Percentiles rank a stretch among this genome's conserved stretches.
Conservation (phyloP, 2,113 vertebrate genomes). For the Lamprotornis superbus region DNA sequence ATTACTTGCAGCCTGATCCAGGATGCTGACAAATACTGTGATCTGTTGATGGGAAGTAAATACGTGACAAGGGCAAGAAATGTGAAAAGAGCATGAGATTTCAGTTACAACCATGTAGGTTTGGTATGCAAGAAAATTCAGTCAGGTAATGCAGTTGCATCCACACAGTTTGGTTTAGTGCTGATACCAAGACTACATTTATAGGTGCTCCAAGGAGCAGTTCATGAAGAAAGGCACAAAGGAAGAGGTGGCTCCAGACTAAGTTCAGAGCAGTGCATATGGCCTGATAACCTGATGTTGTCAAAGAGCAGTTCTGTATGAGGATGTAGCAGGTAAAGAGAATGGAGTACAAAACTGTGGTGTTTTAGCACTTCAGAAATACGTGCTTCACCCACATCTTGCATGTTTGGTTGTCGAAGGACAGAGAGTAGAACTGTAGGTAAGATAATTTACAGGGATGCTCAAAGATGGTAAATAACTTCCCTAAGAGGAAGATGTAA, state of each 20-base stretch:
- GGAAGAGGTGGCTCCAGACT: background rate
- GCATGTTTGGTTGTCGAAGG: background rate
- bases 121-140: background rate
- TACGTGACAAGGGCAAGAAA: background rate
- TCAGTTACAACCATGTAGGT: background rate
- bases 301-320: background rate
- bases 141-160: background rate
- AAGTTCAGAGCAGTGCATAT: background rate
- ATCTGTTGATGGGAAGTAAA: background rate
- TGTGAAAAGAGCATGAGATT: background rate
- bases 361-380: background rate
- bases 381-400: background rate
- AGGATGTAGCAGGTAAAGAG: background rate
- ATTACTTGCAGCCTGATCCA: background rate
- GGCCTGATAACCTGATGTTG: background rate
- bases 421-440: background rate
- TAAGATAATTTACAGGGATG: background rate
- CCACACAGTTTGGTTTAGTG: background rate
- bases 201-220: background rate
- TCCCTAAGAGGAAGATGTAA: background rate
- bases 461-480: background rate
- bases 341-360: background rate
- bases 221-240: background rate
- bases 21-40: background rate
- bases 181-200: background rate